Base-by-base conservation (phyloP, 2,113 vertebrate genomes). In the Camelus dromedarius region DNA sequence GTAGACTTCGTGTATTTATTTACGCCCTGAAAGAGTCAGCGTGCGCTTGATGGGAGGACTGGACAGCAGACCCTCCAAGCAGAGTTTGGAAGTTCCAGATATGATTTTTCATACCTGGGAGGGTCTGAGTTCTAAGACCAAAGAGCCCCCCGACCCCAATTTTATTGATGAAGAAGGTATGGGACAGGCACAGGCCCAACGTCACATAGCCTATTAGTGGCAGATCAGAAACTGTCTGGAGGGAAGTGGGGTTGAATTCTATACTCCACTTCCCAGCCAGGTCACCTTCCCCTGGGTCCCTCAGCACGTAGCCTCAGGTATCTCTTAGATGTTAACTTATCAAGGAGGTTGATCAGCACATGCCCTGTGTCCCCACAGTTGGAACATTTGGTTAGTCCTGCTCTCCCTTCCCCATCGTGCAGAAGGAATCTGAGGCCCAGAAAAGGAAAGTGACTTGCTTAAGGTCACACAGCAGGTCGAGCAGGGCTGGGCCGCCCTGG, bases 11-110 rank as follows among this genome's bases (percentile, higher is more conserved):
- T 54, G 2, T 28, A 54, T 64, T 56, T 46, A 42, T 42, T 48
- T 46, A 30, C 52, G 76, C 22, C 67, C 18, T 70, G 20, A 54
- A 67, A 30, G 67, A 30, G 14, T 12, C 6, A 30, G 13, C 28
- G 1, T 4, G 5, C 12, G 16, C 26, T 2, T 28, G 0, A 8
- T 9, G 22, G 3, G 22, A 50, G 42, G 13, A 58, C 62, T 2
- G 58, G 30, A 35, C 28, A 15, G 88, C 3, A 0, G 76, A 18
- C 6, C 8, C 16, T 35, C 35, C 42, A 30, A 18, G 62, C 18
- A 52, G 42, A 8, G 3, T 32, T 28, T 92, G 15, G 24, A 56
- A 56, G 54, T 5, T 83, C 28, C 69, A 60, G 24, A 11, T 8
- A 2, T 18, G 46, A 20, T 19, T 82, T 54, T 77, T 66, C 22